Conservation (phyloP, 2,797 vertebrate genomes). For the Crypturellus tataupa region DNA sequence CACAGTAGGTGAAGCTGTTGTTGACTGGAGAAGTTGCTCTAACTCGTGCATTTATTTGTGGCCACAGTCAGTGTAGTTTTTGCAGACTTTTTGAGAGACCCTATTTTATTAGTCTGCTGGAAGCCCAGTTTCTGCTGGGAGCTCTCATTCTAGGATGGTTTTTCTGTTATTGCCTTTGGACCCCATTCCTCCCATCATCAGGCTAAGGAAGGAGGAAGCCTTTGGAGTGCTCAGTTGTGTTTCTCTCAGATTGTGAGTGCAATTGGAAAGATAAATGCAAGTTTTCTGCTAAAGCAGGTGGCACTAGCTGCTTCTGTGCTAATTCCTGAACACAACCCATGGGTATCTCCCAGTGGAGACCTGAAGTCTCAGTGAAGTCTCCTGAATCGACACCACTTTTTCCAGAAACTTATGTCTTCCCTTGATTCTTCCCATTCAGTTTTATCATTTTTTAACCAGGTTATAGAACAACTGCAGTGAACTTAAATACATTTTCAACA, state of each 20-base stretch:
- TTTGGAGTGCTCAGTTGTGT: neutral
- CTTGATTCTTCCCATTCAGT: neutral
- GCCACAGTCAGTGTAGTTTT: neutral
- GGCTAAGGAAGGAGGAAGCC: neutral
- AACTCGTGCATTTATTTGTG: neutral
- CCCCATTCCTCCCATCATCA: neutral
- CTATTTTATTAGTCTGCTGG: neutral
- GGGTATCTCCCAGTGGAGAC: neutral
- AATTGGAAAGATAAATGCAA: neutral
- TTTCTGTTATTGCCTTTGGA: neutral
- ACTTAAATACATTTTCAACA: neutral
- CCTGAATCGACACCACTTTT: neutral
- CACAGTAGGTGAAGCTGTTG: neutral
- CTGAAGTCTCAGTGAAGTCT: neutral
- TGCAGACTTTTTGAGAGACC: neutral
- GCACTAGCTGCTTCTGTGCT: neutral
- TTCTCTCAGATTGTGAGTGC: neutral
- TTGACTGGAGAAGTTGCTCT: neutral
- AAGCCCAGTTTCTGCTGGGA: accelerated
- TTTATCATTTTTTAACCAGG: neutral
- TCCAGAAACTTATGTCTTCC: neutral
- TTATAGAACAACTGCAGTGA: neutral
- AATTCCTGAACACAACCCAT: neutral
- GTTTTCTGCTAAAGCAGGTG: neutral
- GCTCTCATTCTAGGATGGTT: neutral